A percentile compares a stretch with the other conserved stretches of the same genome.
phyloP scores from a whole-genome alignment of 2,888 invertebrate genomes.

The Parasteatoda lunata region DNA sequence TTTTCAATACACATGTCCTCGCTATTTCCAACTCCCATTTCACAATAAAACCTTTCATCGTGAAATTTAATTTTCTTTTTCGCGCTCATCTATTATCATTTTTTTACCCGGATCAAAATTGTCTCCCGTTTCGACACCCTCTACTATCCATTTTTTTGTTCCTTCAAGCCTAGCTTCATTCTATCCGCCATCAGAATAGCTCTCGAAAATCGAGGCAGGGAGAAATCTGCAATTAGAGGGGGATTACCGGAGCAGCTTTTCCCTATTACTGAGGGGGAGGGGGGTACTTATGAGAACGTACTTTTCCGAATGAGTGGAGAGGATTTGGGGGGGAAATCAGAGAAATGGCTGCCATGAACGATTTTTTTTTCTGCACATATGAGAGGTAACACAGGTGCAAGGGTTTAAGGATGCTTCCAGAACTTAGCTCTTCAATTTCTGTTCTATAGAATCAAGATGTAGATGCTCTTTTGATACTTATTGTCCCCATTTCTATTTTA shows the following conservation, averaged over 20 bases:
- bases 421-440: background rate
- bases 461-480: background rate
- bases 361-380: background rate
- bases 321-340: background rate
- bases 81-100: background rate
- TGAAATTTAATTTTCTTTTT: background rate
- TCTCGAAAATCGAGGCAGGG: background rate
- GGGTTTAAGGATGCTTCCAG: slow-evolving; percentile 7
- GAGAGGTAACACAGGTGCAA: slow-evolving; percentile 16
- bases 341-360: background rate
- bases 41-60: background rate
- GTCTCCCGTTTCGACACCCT: too few species aligned
- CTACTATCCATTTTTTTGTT: too few species aligned
- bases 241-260: slow-evolving; percentile 43
- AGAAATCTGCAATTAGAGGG: slow-evolving; percentile 48
- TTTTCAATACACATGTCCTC: too few species aligned
- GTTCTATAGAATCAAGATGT: background rate
- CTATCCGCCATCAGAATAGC: background rate
- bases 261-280: slow-evolving; percentile 12
- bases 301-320: background rate
- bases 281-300: background rate
- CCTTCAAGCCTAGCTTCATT: background rate
- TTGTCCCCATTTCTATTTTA: background rate
- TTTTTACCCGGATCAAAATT: background rate
- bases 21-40: too few species aligned